Evolutionary conservation across 2,113 vertebrate species (phyloP), one percentile per base, ranked within the genome.

Genomic region (Phylloscopus trochiloides): DNA sequence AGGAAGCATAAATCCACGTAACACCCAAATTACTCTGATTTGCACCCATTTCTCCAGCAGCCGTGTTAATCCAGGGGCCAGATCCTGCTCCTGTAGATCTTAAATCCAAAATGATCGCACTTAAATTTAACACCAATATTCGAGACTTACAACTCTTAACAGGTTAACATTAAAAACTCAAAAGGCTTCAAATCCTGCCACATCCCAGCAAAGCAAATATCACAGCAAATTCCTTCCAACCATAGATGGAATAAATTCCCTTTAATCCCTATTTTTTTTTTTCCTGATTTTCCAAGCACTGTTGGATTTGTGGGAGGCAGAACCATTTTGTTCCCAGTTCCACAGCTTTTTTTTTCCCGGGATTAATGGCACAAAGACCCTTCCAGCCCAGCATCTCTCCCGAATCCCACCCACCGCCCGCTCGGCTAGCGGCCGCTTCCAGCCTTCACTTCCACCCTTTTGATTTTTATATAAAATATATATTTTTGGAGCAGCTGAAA

Each of bases 121-220:
- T 36, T 3, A 36, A 36, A 8, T 28, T 51, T 14, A 4, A 24
- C 0, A 1, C 19, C 1, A 2, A 43, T 21, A n/a, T 66, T 76
- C 45, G 42, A 19, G 28, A n/a, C 57, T 75, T 43, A 50, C 5
- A 4, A 21, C 17, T 1, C 3, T 4, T 4, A 32, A 34, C 28
- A 3, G 12, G 4, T 1, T 34, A 20, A 70, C 74, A 32, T 1
- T 2, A 62, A 47, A 62, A 47, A 24, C 25, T 70, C 31, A 0
- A 15, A 42, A 5, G 6, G 0, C 7, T 40, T 50, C 19, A 0
- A 22, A 42, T 24, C 63, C 63, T 12, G 2, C 21, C 9, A 0
- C 58, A 10, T 40, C 81, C 32, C 43, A 4, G 34, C 16, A 3
- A 21, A 66, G 48, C 7, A 29, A 85, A 52, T 8, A 31, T 14